phyloP scores from a whole-genome alignment of 2,888 invertebrate species.

The Microctonus hyperodae region DNA sequence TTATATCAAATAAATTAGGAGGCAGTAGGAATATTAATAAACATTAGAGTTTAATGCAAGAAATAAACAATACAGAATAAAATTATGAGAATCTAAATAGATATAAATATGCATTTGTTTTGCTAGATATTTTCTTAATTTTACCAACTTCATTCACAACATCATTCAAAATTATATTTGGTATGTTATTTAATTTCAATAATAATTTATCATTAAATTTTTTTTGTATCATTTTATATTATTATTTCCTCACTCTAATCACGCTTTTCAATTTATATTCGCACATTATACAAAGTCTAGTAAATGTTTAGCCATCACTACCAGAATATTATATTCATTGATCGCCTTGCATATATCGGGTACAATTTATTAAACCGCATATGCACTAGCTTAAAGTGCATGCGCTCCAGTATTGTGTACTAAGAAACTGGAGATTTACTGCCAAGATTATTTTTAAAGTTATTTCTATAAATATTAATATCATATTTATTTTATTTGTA shows the following conservation, averaged over 20 bases:
- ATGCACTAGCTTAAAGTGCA: slow-evolving; percentile 13
- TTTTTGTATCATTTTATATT: no score
- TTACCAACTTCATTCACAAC: not conserved
- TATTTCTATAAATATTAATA: not conserved
- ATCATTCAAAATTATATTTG: no score
- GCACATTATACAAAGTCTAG: not conserved
- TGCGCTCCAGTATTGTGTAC: slow-evolving; percentile 14
- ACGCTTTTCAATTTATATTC: not conserved
- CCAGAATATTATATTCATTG: slow-evolving; percentile 9
- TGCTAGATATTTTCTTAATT: no score
- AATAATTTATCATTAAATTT: no score
- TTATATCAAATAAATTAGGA: no score
- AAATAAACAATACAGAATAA: not conserved
- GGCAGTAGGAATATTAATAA: no score
- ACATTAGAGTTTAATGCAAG: not conserved
- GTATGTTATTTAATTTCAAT: not conserved
- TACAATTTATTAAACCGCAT: not conserved
- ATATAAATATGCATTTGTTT: no score
- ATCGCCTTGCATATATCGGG: slow-evolving; percentile 10
- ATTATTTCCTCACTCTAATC: no score
- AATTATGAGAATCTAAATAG: no score
- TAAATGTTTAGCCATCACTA: not conserved
- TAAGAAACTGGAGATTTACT: not conserved
- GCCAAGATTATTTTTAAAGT: not conserved
- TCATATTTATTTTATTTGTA: not conserved